These are phyloP conservation scores for Machimus rusticus DNA, from an alignment of 2,888 invertebrate species.

Conservation along the genomic window DNA sequence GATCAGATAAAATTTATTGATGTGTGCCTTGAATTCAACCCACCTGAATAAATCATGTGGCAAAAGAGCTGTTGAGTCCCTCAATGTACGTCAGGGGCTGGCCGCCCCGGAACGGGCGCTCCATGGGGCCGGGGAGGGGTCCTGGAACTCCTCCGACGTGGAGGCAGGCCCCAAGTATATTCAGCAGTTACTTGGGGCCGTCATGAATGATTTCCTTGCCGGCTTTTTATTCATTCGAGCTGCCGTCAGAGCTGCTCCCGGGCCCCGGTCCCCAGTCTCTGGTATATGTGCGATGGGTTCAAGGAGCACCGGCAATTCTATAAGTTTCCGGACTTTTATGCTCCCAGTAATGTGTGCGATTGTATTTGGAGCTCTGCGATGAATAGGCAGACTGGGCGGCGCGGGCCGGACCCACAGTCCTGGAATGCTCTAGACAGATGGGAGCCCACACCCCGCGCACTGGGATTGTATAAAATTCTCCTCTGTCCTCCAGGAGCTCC, in stretches of 20 bases:
- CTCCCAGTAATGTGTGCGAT: constrained; percentile 16
- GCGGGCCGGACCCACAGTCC: background rate
- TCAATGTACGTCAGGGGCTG: constrained; percentile 9
- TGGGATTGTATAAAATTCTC: constrained; percentile 10
- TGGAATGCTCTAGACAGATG: background rate
- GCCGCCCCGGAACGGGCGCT: background rate
- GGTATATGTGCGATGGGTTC: constrained; percentile 21
- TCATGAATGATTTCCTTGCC: constrained; percentile 37
- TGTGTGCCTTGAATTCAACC: constrained; percentile 41
- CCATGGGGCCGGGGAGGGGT: background rate
- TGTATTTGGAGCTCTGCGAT: constrained; percentile 4
- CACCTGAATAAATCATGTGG: constrained; percentile 42
- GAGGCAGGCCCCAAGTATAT: background rate
- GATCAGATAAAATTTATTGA: constrained; percentile 43
- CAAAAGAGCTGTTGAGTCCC: constrained; percentile 32
- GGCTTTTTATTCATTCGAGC: constrained; percentile 19
- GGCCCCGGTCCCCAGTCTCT: background rate
- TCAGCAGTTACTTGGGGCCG: constrained; percentile 15
- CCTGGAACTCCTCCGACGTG: background rate
- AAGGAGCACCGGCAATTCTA: constrained; percentile 30
- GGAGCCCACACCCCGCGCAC: background rate
- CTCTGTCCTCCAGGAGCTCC: constrained; percentile 26
- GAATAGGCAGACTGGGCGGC: constrained; percentile 12
- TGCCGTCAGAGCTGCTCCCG: background rate
- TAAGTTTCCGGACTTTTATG: constrained; percentile 33